A percentile compares a stretch with the other conserved stretches of the same genome.
Evolutionary conservation across 2,113 vertebrate genomes (phyloP).

Genomic region (Kryptolebias marmoratus): DNA sequence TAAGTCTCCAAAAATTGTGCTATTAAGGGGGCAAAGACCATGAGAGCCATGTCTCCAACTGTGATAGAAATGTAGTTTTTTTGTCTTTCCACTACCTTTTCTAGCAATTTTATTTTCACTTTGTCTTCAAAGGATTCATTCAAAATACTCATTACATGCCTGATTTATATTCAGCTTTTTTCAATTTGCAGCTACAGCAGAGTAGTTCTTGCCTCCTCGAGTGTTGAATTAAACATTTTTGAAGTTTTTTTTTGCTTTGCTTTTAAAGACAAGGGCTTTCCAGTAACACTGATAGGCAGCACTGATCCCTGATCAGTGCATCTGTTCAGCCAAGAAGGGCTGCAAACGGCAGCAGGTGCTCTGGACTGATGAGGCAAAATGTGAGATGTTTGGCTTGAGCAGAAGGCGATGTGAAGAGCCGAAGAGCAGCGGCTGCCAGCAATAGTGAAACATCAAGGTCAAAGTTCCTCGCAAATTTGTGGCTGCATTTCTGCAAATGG

Average conservation of each 20-base stretch:
- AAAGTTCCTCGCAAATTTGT: neutral
- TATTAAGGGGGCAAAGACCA: constrained; percentile 10
- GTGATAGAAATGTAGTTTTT: neutral
- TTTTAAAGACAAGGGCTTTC: neutral
- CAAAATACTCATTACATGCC: constrained; percentile 41
- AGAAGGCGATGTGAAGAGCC: neutral
- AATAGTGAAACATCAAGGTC: neutral
- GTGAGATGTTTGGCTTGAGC: neutral
- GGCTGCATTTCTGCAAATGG: neutral
- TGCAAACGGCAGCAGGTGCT: neutral
- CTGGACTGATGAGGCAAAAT: neutral
- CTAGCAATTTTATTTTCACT: constrained; percentile 10
- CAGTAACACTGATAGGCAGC: neutral
- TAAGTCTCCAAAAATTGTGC: neutral
- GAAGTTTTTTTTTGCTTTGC: neutral
- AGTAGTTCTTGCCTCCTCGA: neutral
- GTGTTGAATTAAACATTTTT: constrained; percentile 8
- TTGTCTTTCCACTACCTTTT: neutral
- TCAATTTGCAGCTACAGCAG: constrained; percentile 12
- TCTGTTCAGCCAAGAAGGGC: neutral
- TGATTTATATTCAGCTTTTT: constrained; percentile 39
- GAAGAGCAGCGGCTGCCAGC: neutral
- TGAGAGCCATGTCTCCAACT: neutral
- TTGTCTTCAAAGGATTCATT: constrained; percentile 26
- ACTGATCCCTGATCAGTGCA: neutral